Evolutionary conservation across 2,888 invertebrate species (phyloP).

Genomic region (Nemurella pictetii): DNA sequence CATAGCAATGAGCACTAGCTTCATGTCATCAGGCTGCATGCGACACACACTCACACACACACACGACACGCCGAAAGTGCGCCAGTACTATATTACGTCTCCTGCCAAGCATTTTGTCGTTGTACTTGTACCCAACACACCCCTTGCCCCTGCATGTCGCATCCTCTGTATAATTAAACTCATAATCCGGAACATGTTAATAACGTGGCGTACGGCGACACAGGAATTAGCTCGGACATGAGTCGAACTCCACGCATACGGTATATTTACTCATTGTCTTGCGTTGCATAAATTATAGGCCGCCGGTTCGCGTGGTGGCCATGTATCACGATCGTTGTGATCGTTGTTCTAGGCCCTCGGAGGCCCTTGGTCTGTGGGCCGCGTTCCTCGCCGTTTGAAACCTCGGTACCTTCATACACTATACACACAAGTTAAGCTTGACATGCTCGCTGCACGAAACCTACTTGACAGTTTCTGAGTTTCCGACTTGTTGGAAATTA

Average conservation of each 20-base stretch:
- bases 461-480: not conserved
- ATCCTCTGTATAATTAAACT: constrained; percentile 24
- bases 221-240: not conserved
- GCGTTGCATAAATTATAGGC: constrained; percentile 3
- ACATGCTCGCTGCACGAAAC: not conserved
- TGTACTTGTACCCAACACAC: too few relatives aligned
- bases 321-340: not conserved
- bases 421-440: too few relatives aligned
- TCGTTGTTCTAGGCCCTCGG: too few relatives aligned
- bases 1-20: too few relatives aligned
- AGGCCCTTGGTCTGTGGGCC: too few relatives aligned
- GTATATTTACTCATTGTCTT: constrained; percentile 16
- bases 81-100: too few relatives aligned
- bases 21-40: too few relatives aligned
- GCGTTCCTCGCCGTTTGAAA: too few relatives aligned
- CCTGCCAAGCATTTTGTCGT: not conserved
- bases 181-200: constrained; percentile 30
- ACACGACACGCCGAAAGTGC: not conserved
- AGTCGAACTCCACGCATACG: too few relatives aligned
- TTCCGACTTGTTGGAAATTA: not conserved
- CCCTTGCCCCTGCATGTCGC: not conserved
- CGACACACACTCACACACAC: not conserved
- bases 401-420: too few relatives aligned
- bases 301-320: not conserved
- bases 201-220: not conserved